Base-by-base conservation (phyloP, 2,888 invertebrate species). In the Rotaria macrura region DNA sequence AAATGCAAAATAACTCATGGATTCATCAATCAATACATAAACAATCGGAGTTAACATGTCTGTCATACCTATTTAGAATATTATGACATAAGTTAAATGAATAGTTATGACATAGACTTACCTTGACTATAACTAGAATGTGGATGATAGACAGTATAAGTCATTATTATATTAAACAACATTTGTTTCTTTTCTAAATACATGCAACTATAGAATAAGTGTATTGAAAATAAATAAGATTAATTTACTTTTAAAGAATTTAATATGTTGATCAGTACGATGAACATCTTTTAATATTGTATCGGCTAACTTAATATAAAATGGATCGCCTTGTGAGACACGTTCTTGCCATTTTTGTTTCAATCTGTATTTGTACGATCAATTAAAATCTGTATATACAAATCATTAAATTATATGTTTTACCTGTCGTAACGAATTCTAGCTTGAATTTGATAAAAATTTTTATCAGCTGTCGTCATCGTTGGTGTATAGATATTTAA, bases 201-300 rank as follows among this genome's bases (percentile, higher is more conserved):
- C 91, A 96, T 43, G 1, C 49, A 83, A 96, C 17, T 20, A 34
- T 7, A 17, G 2, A 4, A 65, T 65, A 20, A 20, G 38, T 49
- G 3, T 4, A 65, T 29, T 34, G 7, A 34, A 65, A 29, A 10
- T 57, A 29, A 52, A 52, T 10, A 3, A 54, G 25, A 25, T 38
- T 29, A n/a, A 20, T 34, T 65, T 65, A 65, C 65, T 65, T 65
- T 95, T 95, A 90, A 96, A 97, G 91, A 95, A 97, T 87, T 93
- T 94, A 91, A 96, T 95, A 90, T 95, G 94, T 87, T 97, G 93
- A 90, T 98, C 97, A 2, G 97, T 98, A 88, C 97, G 93, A 25
- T 97, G 91, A 0, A 97, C 97, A 90, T 98, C 97, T 91, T 97
- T 97, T 84, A 95, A 93, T 20, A 97, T 97, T 95, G 97, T 96